Conservation (phyloP, 1,140 invertebrate species). For the Drosophila jambulina region DNA sequence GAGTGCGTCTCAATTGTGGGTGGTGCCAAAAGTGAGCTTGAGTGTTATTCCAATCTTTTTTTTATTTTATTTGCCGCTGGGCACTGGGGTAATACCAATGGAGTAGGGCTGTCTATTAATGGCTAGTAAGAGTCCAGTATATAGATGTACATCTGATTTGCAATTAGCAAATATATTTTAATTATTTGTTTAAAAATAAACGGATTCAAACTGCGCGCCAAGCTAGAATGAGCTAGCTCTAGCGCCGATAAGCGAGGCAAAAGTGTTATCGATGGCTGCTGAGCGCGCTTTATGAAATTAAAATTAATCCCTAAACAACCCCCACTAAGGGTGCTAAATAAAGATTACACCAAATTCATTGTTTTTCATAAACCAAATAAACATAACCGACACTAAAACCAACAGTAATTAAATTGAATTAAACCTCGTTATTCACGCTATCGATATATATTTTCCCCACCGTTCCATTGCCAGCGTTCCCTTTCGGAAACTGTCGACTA, state of each 20-base stretch:
- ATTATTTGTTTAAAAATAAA: background rate
- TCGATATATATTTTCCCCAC: background rate
- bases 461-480: background rate
- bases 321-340: background rate
- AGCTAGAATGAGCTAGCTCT: background rate
- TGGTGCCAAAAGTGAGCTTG: conserved; percentile 66
- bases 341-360: background rate
- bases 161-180: background rate
- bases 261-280: background rate
- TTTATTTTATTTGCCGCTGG: background rate
- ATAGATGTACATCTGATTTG: background rate
- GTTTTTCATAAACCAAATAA: background rate
- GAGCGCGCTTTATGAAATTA: background rate
- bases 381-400: background rate
- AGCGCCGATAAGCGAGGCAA: background rate
- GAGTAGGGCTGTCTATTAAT: background rate
- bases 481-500: background rate
- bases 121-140: background rate
- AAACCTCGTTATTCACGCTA: background rate
- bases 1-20: conserved; percentile 60
- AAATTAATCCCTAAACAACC: background rate
- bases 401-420: background rate
- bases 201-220: conserved; percentile 10
- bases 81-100: no score
- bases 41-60: conserved; percentile 6